Conservation (phyloP, 2,888 invertebrate species). For the Drosophila siamana region DNA sequence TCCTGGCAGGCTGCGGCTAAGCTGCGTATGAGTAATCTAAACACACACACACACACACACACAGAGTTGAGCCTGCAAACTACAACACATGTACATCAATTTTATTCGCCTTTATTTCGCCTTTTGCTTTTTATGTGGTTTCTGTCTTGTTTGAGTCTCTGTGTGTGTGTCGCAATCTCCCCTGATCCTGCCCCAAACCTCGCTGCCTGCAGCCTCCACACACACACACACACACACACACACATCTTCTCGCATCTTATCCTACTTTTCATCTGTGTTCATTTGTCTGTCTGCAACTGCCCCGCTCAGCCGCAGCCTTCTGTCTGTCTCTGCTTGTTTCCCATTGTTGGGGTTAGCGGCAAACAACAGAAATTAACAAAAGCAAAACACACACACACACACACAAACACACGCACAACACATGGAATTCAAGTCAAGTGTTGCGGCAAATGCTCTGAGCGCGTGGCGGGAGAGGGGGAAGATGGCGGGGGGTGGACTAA, state of each 20-base stretch:
- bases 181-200: background rate
- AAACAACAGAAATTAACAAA: conserved; percentile 80
- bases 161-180: conserved; percentile 27
- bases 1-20: conserved; percentile 37
- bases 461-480: too few relatives aligned
- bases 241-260: conserved; percentile 46
- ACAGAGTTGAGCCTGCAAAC: background rate
- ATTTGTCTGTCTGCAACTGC: conserved; percentile 39
- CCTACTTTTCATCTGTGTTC: conserved; percentile 44
- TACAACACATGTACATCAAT: conserved; percentile 40
- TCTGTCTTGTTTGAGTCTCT: background rate
- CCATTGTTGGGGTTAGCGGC: conserved; percentile 71
- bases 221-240: too few relatives aligned
- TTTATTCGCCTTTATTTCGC: conserved; percentile 52
- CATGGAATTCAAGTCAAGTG: conserved; percentile 73
- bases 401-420: conserved; percentile 28
- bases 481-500: background rate
- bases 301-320: too few relatives aligned
- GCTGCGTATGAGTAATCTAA: conserved; percentile 67
- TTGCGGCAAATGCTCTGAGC: conserved; percentile 62
- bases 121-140: conserved; percentile 55
- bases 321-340: conserved; percentile 20
- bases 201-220: background rate
- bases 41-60: conserved; percentile 14
- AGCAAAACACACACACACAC: conserved; percentile 56